Base-by-base conservation (phyloP, 2,888 invertebrate species). In the Zonitis immaculata region DNA sequence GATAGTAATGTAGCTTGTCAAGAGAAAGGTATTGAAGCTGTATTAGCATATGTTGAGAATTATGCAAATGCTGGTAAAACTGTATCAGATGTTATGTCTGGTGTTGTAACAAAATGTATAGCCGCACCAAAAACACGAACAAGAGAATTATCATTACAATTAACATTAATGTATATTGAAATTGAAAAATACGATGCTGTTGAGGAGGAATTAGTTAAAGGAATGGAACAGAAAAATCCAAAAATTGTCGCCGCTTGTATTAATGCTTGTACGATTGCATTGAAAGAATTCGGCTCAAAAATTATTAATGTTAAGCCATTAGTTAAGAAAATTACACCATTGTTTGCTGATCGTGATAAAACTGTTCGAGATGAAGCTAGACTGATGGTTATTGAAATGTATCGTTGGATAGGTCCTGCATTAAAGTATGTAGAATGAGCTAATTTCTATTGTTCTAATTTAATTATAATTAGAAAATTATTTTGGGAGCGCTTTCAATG, bases 1-100 rank as follows among this genome's bases (percentile, higher is more conserved):
- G 97, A 98, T 73, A 91, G 89, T 66, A 96, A 98, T 86, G 96
- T 89, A 12, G 85, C 91, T 56, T 95, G 96, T 1, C 96, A 96
- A 73, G 97, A 98, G 72, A 96, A 91, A 79, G 97, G 94, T 11
- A 73, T 98, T 63, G 96, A 95, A 71, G 95, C 96, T 7, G 88
- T 92, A 0, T 75, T 95, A 48, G 89, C 90, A 32, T 98, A 88
- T 76, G 87, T 95, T 0, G 94, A 96, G 75, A 95, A 95, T 78
- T 92, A 95, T 68, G 87, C 85, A 0, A 80, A 84, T 67, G 93
- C 94, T 49, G 89, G 90, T 44, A 95, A 91, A 73, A 91, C 93
- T 16, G 90, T 88, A 1, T 87, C 88, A 8, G 97, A 97, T 76
- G 93, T 96, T 1, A 75, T 76, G 73, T 66, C 71, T 9, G 76